phyloP scores from a whole-genome alignment of 2,797 vertebrate species.

The Myotis daubentonii region DNA sequence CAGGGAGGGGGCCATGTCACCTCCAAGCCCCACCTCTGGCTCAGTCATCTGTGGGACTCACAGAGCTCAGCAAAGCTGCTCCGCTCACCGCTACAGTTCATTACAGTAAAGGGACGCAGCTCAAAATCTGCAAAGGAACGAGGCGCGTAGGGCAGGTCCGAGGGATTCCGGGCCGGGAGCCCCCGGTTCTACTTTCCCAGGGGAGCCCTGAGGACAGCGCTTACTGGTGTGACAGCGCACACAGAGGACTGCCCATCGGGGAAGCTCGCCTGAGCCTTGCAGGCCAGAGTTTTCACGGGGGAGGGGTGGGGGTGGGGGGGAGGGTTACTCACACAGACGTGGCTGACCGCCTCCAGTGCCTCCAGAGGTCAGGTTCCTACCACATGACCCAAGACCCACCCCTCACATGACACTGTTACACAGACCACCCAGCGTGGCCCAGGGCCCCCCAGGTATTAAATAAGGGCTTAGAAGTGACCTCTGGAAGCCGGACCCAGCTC shows the following conservation, averaged over 20 bases:
- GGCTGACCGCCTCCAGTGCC: neutral
- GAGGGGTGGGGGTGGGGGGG: no score
- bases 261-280: neutral
- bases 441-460: neutral
- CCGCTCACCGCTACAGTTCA: accelerated
- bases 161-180: neutral
- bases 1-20: neutral
- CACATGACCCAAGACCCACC: neutral
- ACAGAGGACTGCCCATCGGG: neutral
- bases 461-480: neutral
- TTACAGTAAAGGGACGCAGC: neutral
- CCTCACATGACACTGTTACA: neutral
- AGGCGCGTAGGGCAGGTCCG: neutral
- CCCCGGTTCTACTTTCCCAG: neutral
- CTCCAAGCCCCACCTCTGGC: neutral
- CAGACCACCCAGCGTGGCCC: neutral
- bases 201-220: accelerated
- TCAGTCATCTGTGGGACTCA: neutral
- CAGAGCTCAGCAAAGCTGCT: neutral
- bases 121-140: neutral
- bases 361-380: neutral
- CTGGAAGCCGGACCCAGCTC: neutral
- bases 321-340: neutral
- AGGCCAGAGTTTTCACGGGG: neutral
- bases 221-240: neutral